Conservation (phyloP, 2,113 vertebrate species). For the Mus pahari region DNA sequence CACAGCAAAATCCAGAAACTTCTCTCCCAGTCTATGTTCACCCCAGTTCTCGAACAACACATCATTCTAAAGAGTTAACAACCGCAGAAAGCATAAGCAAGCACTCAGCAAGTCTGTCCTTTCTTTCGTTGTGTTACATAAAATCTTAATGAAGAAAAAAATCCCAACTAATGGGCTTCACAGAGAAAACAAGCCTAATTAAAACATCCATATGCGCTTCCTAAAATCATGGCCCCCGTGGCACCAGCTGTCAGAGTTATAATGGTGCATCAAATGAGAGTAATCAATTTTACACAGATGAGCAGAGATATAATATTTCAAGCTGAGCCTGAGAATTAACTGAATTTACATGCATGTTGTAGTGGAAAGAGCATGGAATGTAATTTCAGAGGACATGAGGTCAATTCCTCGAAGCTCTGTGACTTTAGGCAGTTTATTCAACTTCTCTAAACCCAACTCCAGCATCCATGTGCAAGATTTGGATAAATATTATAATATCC, state of each 20-base stretch:
- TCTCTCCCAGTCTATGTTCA: background rate
- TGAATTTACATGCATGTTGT: constrained; percentile 79
- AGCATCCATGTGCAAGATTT: background rate
- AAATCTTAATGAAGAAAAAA: background rate
- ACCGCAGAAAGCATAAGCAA: background rate
- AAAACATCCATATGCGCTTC: constrained; percentile 63
- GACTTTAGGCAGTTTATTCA: constrained; percentile 18
- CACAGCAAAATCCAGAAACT: background rate
- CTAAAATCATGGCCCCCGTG: constrained; percentile 23
- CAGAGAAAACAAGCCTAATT: constrained; percentile 74
- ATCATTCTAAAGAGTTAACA: background rate
- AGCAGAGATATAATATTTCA: constrained; percentile 81
- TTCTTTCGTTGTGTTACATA: background rate
- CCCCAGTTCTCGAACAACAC: background rate
- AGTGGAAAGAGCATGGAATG: constrained; percentile 77
- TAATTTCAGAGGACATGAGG: constrained; percentile 72
- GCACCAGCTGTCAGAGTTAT: constrained; percentile 78
- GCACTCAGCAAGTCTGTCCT: background rate
- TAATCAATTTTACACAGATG: constrained; percentile 82
- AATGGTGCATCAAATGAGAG: constrained; percentile 74
- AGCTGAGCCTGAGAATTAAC: constrained; percentile 77
- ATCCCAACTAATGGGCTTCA: constrained; percentile 41
- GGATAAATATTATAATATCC: background rate
- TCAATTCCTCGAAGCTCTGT: constrained; percentile 56
- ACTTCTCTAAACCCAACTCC: constrained; percentile 33